Evolutionary conservation across 2,113 vertebrate genomes (phyloP).

Genomic region (Nyctereutes procyonoides): DNA sequence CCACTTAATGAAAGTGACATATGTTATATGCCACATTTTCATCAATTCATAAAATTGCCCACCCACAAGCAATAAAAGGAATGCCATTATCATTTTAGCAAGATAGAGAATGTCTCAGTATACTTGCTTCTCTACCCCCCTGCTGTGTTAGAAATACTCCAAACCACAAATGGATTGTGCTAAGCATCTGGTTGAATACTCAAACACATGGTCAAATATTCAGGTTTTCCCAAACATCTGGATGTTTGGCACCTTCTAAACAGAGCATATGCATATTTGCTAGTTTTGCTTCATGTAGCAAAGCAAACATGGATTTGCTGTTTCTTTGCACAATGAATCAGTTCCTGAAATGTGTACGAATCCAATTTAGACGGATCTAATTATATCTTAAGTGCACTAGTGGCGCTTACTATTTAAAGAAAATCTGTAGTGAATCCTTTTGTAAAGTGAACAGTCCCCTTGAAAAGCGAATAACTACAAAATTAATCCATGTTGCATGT

Average conservation of each 20-base stretch:
- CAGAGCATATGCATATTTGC: neutral
- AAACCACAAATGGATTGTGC: neutral
- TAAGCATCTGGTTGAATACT: neutral
- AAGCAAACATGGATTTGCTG: slow-evolving; percentile 51
- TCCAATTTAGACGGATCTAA: slow-evolving; percentile 61
- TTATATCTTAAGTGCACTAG: slow-evolving; percentile 66
- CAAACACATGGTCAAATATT: neutral
- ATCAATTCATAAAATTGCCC: slow-evolving; percentile 10
- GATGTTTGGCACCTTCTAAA: neutral
- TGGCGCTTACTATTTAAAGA: slow-evolving; percentile 71
- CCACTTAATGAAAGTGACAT: neutral
- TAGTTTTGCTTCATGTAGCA: neutral
- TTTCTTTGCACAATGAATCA: slow-evolving; percentile 34
- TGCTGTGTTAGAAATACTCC: neutral
- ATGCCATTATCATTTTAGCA: neutral
- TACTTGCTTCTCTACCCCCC: neutral
- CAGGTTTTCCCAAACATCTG: slow-evolving; percentile 38
- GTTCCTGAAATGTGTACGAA: slow-evolving; percentile 58
- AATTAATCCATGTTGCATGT: slow-evolving; percentile 46
- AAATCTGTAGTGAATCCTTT: slow-evolving; percentile 62
- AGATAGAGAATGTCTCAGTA: neutral
- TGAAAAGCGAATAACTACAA: slow-evolving; percentile 30
- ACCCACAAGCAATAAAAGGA: neutral
- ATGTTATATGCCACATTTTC: neutral
- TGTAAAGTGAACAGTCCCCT: slow-evolving; percentile 51